Percentiles rank a stretch among this genome's conserved stretches.
These are phyloP conservation scores for Lepidurus arcticus DNA, from an alignment of 1,140 invertebrate genomes.

Conservation along the genomic window DNA sequence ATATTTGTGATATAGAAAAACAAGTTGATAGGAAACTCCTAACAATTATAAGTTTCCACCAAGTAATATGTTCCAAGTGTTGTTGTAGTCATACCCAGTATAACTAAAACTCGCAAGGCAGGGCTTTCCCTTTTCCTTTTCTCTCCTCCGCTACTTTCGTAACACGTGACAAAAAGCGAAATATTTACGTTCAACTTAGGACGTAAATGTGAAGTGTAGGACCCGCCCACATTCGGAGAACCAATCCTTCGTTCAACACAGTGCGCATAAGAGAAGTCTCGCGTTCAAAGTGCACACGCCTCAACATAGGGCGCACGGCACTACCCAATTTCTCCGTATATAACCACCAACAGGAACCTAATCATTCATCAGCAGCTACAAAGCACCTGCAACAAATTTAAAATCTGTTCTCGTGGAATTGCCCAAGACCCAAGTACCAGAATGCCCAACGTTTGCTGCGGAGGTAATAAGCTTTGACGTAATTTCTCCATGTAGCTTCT, in stretches of 20 bases:
- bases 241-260: neutral
- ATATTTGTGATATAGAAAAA: too few relatives aligned
- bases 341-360: neutral
- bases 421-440: neutral
- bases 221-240: neutral
- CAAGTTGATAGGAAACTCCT: too few relatives aligned
- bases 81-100: too few relatives aligned
- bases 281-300: constrained; percentile 13
- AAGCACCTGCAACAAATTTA: neutral
- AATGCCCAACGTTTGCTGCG: neutral
- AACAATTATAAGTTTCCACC: too few relatives aligned
- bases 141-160: too few relatives aligned
- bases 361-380: neutral
- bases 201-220: neutral
- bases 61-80: too few relatives aligned
- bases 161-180: too few relatives aligned
- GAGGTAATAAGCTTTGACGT: neutral
- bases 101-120: too few relatives aligned
- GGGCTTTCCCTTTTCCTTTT: too few relatives aligned
- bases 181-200: too few relatives aligned
- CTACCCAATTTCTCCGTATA: neutral
- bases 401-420: neutral
- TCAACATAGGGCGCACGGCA: neutral
- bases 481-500: neutral
- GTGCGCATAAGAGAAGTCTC: neutral